phyloP scores from a whole-genome alignment of 2,888 invertebrate genomes.

The Lymantria dispar region DNA sequence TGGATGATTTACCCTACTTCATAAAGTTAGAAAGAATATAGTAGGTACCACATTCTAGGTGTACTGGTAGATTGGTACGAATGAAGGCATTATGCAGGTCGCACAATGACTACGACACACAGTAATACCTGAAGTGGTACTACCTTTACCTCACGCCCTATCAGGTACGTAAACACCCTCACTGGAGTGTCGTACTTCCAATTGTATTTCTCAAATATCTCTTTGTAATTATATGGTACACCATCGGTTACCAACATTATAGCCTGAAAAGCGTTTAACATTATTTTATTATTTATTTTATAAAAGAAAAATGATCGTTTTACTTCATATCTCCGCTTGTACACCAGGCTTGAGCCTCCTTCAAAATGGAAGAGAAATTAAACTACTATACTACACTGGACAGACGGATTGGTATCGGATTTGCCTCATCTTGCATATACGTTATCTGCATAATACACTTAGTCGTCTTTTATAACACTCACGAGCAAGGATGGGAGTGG shows the following conservation, averaged over 20 bases:
- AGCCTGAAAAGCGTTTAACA: conserved; percentile 91
- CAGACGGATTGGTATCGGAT: too few species aligned
- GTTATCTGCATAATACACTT: too few species aligned
- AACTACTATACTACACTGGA: too few species aligned
- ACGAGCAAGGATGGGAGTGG: too few species aligned
- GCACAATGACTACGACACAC: conserved; percentile 81
- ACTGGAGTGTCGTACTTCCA: conserved; percentile 92
- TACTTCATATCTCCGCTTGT: too few species aligned
- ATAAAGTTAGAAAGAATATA: conserved; percentile 41
- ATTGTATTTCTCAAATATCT: conserved; percentile 95
- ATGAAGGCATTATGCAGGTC: conserved; percentile 78
- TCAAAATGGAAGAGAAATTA: too few species aligned
- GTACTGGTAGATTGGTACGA: conserved; percentile 71
- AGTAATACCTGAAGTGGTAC: conserved; percentile 82
- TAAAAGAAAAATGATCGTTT: too few species aligned
- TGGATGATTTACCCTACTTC: too few species aligned
- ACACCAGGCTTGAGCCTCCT: too few species aligned
- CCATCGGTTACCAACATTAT: conserved; percentile 99
- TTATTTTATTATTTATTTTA: too few species aligned
- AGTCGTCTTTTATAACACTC: too few species aligned
- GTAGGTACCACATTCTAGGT: conserved; percentile 76
- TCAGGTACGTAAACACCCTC: conserved; percentile 98
- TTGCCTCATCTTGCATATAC: too few species aligned
- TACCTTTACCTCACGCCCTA: conserved; percentile 92
- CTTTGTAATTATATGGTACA: conserved; percentile 96